phyloP scores from a whole-genome alignment of 2,113 vertebrate genomes.

The Oostethus manadensis region DNA sequence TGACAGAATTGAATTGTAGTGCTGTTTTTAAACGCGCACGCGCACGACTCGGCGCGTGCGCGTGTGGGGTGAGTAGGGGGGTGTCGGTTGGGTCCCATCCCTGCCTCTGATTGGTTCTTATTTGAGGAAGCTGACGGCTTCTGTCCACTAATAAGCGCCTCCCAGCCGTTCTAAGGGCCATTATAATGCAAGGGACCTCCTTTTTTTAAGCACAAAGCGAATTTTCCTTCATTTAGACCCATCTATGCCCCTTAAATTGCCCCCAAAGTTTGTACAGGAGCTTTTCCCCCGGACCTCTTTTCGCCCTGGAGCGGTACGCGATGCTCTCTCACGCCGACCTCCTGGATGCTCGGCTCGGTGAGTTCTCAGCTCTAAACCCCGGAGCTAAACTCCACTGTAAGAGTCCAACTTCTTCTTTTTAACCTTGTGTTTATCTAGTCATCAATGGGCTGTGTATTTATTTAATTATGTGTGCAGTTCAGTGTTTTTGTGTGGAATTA shows the following conservation, averaged over 20 bases:
- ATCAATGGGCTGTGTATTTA: slow-evolving; percentile 69
- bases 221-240: slow-evolving; percentile 91
- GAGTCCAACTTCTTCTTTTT: slow-evolving; percentile 68
- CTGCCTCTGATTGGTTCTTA: slow-evolving; percentile 90
- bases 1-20: slow-evolving; percentile 57
- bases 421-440: slow-evolving; percentile 45
- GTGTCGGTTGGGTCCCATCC: slow-evolving; percentile 65
- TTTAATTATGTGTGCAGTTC: slow-evolving; percentile 32
- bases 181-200: slow-evolving; percentile 97
- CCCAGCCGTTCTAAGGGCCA: slow-evolving; percentile 94
- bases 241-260: slow-evolving; percentile 77
- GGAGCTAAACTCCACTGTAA: slow-evolving; percentile 79
- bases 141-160: slow-evolving; percentile 96
- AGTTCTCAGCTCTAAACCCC: slow-evolving; percentile 82
- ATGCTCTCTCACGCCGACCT: slow-evolving; percentile 99
- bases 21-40: slow-evolving; percentile 17
- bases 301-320: slow-evolving; percentile 94
- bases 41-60: slow-evolving; percentile 20
- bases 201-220: slow-evolving; percentile 98
- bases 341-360: slow-evolving; percentile 98
- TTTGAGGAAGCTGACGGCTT: slow-evolving; percentile 86
- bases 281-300: slow-evolving; percentile 80
- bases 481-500: slow-evolving; percentile 24
- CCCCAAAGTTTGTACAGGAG: slow-evolving; percentile 80
- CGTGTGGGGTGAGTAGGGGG: slow-evolving; percentile 10